Evolutionary conservation across 2,888 invertebrate species (phyloP).

Genomic region (Therioaphis trifolii): DNA sequence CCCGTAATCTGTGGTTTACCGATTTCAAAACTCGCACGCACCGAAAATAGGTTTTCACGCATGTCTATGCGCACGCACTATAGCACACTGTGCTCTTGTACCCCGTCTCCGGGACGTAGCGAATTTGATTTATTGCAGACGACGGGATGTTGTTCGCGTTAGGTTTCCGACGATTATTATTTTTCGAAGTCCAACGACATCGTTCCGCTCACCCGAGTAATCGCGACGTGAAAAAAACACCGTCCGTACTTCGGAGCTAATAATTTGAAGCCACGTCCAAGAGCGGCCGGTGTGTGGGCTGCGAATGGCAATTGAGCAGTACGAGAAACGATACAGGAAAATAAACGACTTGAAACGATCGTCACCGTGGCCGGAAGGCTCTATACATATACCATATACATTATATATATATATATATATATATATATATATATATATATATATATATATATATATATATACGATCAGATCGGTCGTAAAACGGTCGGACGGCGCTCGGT

Average conservation of each 20-base stretch:
- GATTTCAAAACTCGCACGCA: too few species aligned
- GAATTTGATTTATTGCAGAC: too few species aligned
- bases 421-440: slow-evolving; percentile 3
- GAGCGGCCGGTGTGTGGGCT: neutral
- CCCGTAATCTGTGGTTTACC: too few species aligned
- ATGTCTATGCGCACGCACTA: too few species aligned
- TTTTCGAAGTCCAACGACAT: too few species aligned
- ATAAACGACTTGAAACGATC: neutral
- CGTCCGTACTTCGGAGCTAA: too few species aligned
- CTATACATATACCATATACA: neutral
- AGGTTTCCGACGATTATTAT: too few species aligned
- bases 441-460: slow-evolving; percentile 13
- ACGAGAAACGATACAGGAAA: neutral
- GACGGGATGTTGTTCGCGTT: too few species aligned
- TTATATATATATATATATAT: neutral
- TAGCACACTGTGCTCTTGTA: too few species aligned
- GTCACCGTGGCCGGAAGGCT: slow-evolving; percentile 22
- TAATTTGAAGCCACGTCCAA: neutral
- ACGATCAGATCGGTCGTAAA: slow-evolving; percentile 17
- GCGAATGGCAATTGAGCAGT: neutral
- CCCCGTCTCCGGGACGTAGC: too few species aligned
- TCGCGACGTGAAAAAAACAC: neutral
- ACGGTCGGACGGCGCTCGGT: slow-evolving; percentile 28
- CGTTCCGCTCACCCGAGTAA: too few species aligned
- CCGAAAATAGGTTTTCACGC: too few species aligned